A percentile compares a stretch with the other conserved stretches of the same genome.
Conservation (phyloP, 2,113 vertebrate species). For the Chamaetylas fuelleborni region DNA sequence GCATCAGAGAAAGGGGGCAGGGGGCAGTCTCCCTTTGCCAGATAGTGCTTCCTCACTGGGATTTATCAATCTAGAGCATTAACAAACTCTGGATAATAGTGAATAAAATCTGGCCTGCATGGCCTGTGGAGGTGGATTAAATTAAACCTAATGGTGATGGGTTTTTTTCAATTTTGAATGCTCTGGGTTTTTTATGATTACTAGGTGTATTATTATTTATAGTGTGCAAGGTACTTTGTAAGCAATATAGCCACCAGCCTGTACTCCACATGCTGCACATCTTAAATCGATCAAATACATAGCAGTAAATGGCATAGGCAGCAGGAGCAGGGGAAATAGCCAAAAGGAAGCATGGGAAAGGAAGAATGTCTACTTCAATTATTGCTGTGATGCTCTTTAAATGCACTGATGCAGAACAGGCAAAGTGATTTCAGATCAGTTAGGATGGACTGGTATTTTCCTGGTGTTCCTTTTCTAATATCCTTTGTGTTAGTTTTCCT, state of each 20-base stretch:
- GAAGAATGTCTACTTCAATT: not conserved
- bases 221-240: not conserved
- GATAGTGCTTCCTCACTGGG: not conserved
- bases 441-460: not conserved
- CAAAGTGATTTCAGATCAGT: not conserved
- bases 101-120: not conserved
- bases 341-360: not conserved
- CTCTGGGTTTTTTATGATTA: not conserved
- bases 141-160: not conserved
- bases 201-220: not conserved
- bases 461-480: not conserved
- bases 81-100: not conserved
- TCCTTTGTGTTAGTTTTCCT: not conserved
- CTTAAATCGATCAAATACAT: not conserved
- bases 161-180: not conserved
- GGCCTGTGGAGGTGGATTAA: not conserved
- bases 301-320: not conserved
- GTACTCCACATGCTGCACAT: accelerated
- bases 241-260: not conserved
- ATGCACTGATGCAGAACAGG: not conserved
- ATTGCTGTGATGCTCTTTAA: not conserved
- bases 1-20: not conserved
- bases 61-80: not conserved
- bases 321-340: not conserved
- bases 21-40: not conserved